Percentiles rank a stretch among this genome's conserved stretches.
Conservation (phyloP, 92 coral and sea anemone species). For the Porites lobata region DNA sequence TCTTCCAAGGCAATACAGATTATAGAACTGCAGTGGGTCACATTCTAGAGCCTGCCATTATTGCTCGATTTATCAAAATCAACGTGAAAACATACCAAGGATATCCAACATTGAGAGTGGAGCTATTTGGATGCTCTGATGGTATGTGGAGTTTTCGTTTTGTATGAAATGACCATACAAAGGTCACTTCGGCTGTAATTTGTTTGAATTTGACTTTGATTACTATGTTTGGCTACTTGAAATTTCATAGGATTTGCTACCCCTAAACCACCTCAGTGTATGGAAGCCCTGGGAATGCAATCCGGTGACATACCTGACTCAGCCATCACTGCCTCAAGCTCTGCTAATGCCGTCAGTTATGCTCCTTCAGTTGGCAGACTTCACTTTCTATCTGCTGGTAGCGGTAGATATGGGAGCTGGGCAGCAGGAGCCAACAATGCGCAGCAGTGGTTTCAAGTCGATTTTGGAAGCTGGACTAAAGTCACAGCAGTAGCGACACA, state of each 20-base stretch:
- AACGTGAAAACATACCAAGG: not conserved
- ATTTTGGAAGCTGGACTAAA: slow-evolving; percentile 41
- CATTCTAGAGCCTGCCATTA: not conserved
- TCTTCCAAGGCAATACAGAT: slow-evolving; percentile 10
- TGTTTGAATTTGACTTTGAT: too few species aligned
- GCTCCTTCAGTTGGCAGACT: slow-evolving; percentile 16
- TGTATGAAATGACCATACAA: too few species aligned
- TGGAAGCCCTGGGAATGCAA: slow-evolving; percentile 51
- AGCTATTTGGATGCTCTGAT: slow-evolving; percentile 27
- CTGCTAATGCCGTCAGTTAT: not conserved
- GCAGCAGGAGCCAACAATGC: slow-evolving; percentile 5
- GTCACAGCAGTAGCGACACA: slow-evolving; percentile 12
- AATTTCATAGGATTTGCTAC: not conserved
- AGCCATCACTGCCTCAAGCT: slow-evolving; percentile 35
- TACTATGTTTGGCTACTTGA: too few species aligned
- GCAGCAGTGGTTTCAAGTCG: slow-evolving; percentile 27
- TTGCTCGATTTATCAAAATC: slow-evolving; percentile 13
- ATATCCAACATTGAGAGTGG: slow-evolving; percentile 1
- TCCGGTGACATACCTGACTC: slow-evolving; percentile 36
- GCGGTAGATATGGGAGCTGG: slow-evolving; percentile 38
- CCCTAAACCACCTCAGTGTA: slow-evolving; percentile 2
- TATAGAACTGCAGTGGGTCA: not conserved
- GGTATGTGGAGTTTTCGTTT: not conserved
- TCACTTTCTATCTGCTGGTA: slow-evolving; percentile 7
- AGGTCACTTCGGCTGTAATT: too few species aligned